Evolutionary conservation across 2,888 invertebrate genomes (phyloP).

Genomic region (Drosophila sordidapex): DNA sequence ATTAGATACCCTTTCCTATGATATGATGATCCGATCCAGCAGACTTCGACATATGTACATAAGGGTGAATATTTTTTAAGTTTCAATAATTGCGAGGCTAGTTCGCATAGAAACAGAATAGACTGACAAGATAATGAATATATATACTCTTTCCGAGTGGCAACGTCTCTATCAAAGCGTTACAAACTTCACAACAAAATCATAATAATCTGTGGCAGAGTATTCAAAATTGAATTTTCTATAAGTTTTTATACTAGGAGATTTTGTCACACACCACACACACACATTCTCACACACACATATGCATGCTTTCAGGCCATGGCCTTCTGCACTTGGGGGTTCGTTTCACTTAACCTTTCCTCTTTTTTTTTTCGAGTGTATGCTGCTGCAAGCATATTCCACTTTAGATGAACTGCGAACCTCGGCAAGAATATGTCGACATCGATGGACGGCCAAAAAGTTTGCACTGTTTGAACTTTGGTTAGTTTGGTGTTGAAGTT

Average conservation of each 20-base stretch:
- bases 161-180: not conserved
- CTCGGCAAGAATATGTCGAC: constrained; percentile 58
- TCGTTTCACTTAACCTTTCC: constrained; percentile 74
- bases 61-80: not conserved
- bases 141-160: not conserved
- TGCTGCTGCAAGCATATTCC: constrained; percentile 15
- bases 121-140: not conserved
- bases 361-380: constrained; percentile 7
- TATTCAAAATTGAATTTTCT: constrained; percentile 20
- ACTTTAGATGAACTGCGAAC: constrained; percentile 9
- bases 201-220: accelerated
- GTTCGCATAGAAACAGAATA: not conserved
- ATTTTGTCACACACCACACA: constrained; percentile 42
- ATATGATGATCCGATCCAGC: not conserved
- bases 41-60: too few relatives aligned
- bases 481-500: constrained; percentile 63
- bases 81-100: not conserved
- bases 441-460: constrained; percentile 56
- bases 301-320: constrained; percentile 25
- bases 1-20: not conserved
- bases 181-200: not conserved
- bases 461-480: constrained; percentile 69
- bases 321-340: constrained; percentile 55
- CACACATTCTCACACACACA: not conserved
- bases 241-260: constrained; percentile 68